These are phyloP conservation scores for Biston betularia DNA, from an alignment of 2,888 invertebrate genomes.

Conservation along the genomic window DNA sequence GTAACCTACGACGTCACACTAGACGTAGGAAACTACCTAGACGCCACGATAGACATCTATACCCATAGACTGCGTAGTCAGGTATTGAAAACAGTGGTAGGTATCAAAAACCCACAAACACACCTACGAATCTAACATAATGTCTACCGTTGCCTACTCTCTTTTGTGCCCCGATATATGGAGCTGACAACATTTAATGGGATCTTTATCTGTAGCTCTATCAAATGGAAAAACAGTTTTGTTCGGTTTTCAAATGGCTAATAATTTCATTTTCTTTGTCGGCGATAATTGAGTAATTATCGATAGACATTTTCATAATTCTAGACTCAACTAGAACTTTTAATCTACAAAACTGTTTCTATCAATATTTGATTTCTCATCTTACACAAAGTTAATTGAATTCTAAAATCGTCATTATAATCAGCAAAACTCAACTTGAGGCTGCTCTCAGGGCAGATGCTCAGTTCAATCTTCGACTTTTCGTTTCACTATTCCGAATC, in stretches of 20 bases:
- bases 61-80: too few relatives aligned
- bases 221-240: conserved; percentile 31
- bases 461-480: too few relatives aligned
- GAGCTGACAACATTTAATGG: conserved; percentile 44
- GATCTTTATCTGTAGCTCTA: conserved; percentile 33
- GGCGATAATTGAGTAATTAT: not conserved
- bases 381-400: too few relatives aligned
- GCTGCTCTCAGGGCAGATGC: too few relatives aligned
- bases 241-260: conserved; percentile 13
- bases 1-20: too few relatives aligned
- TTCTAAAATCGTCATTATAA: too few relatives aligned
- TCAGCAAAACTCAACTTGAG: too few relatives aligned
- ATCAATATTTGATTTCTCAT: too few relatives aligned
- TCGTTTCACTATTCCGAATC: too few relatives aligned
- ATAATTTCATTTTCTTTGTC: conserved; percentile 17
- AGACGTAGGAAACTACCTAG: too few relatives aligned
- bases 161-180: conserved; percentile 33
- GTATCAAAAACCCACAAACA: not conserved
- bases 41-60: too few relatives aligned
- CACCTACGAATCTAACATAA: not conserved
- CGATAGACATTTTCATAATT: not conserved
- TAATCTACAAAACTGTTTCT: too few relatives aligned
- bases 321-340: not conserved
- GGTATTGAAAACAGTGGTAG: not conserved
- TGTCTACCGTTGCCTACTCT: conserved; percentile 3